These are phyloP conservation scores for Andrena bucephala DNA, from an alignment of 2,888 invertebrate genomes.

Conservation along the genomic window DNA sequence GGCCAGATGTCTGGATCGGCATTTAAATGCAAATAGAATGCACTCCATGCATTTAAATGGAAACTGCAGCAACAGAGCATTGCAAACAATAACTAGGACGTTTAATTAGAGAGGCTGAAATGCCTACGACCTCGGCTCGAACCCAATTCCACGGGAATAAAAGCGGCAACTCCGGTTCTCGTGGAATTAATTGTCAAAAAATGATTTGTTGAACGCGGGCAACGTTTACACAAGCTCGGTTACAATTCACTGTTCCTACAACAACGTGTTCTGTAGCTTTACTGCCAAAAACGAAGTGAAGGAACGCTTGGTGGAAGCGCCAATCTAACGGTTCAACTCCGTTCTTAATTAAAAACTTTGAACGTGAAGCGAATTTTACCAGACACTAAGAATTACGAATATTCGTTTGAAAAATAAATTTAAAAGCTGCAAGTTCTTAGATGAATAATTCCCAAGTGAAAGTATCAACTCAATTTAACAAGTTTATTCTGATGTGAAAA, in stretches of 20 bases:
- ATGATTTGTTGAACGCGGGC: neutral
- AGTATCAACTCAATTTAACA: neutral
- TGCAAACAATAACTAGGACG: slow-evolving; percentile 26
- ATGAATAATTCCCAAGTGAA: neutral
- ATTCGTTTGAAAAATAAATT: neutral
- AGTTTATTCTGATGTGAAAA: neutral
- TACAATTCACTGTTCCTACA: neutral
- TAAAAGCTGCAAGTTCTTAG: neutral
- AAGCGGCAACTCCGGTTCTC: neutral
- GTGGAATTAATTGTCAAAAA: slow-evolving; percentile 3
- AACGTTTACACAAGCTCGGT: neutral
- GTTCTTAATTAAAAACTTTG: slow-evolving; percentile 12
- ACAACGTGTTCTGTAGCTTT: neutral
- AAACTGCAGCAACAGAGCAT: slow-evolving; percentile 22
- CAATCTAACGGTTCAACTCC: neutral
- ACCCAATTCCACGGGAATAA: slow-evolving; percentile 22
- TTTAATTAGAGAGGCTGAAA: slow-evolving; percentile 30
- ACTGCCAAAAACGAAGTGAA: neutral
- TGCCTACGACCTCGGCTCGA: slow-evolving; percentile 8
- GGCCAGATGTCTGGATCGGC: slow-evolving; percentile 24
- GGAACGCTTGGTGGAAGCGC: neutral
- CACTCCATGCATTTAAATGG: slow-evolving; percentile 42
- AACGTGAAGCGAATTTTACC: neutral
- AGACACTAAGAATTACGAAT: neutral
- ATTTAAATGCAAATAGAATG: slow-evolving; percentile 48